Base-by-base conservation (phyloP, 2,888 invertebrate genomes). In the Pyrochroa serraticornis region DNA sequence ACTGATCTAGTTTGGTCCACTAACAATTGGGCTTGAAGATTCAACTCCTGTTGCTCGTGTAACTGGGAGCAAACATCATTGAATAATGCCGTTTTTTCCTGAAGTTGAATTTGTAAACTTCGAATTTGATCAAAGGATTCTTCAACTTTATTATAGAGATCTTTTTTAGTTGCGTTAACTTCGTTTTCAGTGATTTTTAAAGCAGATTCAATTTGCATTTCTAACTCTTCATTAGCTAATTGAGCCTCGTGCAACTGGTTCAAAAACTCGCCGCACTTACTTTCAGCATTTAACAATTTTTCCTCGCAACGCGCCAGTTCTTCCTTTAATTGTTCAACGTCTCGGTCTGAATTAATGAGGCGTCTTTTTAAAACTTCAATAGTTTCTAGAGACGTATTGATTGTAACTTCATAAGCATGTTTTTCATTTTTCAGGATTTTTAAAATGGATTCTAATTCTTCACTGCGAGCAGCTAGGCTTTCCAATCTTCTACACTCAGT, bases 311-410 rank as follows among this genome's bases (percentile, higher is more conserved):
- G 60, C 13, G 71, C 64, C 10, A 80, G 48, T 70, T 80, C 69
- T 77, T 71, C 71, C 81, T 82, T 68, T 70, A 86, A 75, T 71
- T 81, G 81, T 68, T 85, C 85, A 1, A 86, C 80, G 71, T 85
- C 85, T 68, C 78, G 81, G 67, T 86, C 86, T 2, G 86, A 86
- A 66, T 84, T 81, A 44, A 85, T 79, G 46, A 86, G 72, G 10
- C 86, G 78, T 74, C 81, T 80, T 30, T 82, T 84, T 46, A 86
- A 70, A 2, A 85, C 85, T 69, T 85, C 82, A 8, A 86, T 83
- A 42, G 85, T 85, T 57, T 83, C 82, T 67, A 83, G 81, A 1
- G 83, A 84, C 9, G 84, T 83, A 31, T 79, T 81, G n/a, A 86
- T 76, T n/a, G 85, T 84, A 69, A 84, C 79, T 74, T 85, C 82